These are phyloP conservation scores for Pantherophis guttatus DNA, from an alignment of 2,113 vertebrate species.

Conservation along the genomic window DNA sequence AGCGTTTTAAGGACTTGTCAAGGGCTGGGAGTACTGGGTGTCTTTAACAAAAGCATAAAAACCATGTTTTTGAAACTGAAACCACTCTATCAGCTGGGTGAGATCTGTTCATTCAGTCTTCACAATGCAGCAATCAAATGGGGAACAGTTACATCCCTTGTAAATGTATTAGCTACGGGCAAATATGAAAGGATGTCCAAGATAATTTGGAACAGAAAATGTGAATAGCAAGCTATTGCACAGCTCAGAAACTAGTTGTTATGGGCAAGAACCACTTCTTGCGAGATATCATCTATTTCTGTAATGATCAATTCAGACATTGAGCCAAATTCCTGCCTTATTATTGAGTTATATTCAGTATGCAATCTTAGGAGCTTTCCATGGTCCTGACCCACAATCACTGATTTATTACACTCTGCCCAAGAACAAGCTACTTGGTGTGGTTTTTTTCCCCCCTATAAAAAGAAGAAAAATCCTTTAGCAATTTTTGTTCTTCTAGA, in stretches of 20 bases:
- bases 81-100: neutral
- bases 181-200: neutral
- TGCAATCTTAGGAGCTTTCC: neutral
- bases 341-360: neutral
- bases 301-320: neutral
- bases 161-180: neutral
- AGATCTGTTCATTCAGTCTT: neutral
- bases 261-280: neutral
- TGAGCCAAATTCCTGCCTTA: neutral
- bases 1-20: neutral
- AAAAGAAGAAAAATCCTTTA: neutral
- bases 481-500: neutral
- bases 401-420: neutral
- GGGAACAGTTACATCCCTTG: neutral
- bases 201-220: neutral
- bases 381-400: neutral
- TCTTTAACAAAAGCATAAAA: neutral
- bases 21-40: neutral
- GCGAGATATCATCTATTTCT: neutral
- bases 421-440: neutral
- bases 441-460: neutral
- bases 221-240: neutral
- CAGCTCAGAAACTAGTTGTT: neutral
- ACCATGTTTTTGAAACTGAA: neutral
- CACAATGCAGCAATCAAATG: neutral